Evolutionary conservation across 2,113 vertebrate species (phyloP).

Genomic region (Brachyistius frenatus): DNA sequence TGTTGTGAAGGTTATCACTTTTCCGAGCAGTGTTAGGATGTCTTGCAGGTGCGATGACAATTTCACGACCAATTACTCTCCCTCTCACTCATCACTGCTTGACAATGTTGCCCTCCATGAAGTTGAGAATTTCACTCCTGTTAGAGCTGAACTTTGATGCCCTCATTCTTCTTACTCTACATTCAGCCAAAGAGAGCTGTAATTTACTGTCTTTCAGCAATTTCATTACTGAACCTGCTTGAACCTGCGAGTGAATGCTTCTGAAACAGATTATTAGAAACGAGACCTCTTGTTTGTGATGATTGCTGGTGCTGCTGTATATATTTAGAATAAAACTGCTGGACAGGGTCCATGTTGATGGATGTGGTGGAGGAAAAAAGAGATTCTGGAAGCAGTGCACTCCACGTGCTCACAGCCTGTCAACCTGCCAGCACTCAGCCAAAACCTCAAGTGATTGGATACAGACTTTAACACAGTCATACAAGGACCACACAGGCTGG

Average conservation of each 20-base stretch:
- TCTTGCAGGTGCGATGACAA: conserved; percentile 58
- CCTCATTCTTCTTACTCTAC: conserved; percentile 18
- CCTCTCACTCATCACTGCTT: conserved; percentile 35
- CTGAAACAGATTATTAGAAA: not conserved
- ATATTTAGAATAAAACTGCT: conserved; percentile 32
- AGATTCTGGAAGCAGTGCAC: conserved; percentile 28
- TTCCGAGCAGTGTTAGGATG: conserved; percentile 33
- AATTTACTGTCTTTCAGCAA: conserved; percentile 16
- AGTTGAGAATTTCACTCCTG: conserved; percentile 26
- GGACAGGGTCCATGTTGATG: conserved; percentile 35
- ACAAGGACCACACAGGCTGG: conserved; percentile 20
- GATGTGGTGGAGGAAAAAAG: conserved; percentile 46
- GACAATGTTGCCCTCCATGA: conserved; percentile 23
- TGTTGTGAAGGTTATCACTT: conserved; percentile 63
- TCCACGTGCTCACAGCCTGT: conserved; percentile 42
- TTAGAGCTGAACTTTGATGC: conserved; percentile 28
- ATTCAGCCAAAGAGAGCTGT: conserved; percentile 1
- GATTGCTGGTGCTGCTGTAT: conserved; percentile 5
- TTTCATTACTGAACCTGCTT: conserved; percentile 17
- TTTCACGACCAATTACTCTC: conserved; percentile 61
- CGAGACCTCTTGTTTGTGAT: conserved; percentile 5
- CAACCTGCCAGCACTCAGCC: conserved; percentile 64
- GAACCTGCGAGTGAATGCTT: conserved; percentile 13
- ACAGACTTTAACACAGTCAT: conserved; percentile 47
- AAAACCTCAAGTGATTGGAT: conserved; percentile 61